phyloP scores from a whole-genome alignment of 37 sponge, comb jelly and placozoan genomes.

The Corticium candelabrum region DNA sequence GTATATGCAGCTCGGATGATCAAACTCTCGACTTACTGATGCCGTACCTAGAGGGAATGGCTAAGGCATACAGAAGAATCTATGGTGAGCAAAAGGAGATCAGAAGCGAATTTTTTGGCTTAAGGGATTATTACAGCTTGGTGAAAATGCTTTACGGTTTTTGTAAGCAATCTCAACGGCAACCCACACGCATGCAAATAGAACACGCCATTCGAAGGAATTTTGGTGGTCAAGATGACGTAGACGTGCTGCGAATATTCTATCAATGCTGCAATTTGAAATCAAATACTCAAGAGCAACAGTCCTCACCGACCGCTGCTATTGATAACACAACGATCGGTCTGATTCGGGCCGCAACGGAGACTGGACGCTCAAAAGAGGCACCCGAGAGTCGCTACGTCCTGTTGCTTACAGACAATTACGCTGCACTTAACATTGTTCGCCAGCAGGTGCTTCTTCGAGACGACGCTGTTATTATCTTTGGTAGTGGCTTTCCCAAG shows the following conservation, averaged over 20 bases:
- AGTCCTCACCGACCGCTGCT: too few species aligned
- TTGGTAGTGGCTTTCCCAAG: neutral
- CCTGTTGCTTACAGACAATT: neutral
- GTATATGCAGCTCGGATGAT: neutral
- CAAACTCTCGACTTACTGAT: neutral
- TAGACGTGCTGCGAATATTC: conserved; percentile 13
- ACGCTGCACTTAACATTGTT: neutral
- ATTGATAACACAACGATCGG: neutral
- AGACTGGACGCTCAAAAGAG: too few species aligned
- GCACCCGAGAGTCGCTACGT: neutral
- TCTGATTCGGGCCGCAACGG: neutral
- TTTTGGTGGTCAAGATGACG: neutral
- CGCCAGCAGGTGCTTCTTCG: neutral
- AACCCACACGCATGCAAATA: neutral
- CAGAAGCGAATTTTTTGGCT: neutral
- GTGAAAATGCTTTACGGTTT: conserved; percentile 86
- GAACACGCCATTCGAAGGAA: neutral
- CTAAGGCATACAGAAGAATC: neutral
- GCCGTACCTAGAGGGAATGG: neutral
- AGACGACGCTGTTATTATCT: neutral
- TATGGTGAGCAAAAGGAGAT: neutral
- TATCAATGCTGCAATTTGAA: neutral
- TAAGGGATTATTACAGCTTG: conserved; percentile 16
- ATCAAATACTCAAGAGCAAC: too few species aligned
- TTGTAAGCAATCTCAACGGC: conserved; percentile 27